A percentile compares a stretch with the other conserved stretches of the same genome.
Conservation (phyloP, 2,113 vertebrate species). For the Psephotus haematonotus region DNA sequence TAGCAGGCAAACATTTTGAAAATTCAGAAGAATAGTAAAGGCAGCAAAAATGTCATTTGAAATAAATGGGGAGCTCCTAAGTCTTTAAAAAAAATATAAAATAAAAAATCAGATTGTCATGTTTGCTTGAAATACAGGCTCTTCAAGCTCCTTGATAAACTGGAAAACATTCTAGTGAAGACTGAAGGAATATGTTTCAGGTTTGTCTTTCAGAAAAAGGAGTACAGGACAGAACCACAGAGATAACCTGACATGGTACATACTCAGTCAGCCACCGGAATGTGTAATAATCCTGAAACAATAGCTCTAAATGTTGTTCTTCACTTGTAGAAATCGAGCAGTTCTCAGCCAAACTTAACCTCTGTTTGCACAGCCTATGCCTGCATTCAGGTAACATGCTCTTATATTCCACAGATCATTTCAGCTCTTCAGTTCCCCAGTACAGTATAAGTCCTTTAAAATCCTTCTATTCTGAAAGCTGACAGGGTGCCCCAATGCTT, state of each 20-base stretch:
- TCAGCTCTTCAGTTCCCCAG: neutral
- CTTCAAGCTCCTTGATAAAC: neutral
- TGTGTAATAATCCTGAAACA: neutral
- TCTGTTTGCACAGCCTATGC: neutral
- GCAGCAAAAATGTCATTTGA: conserved; percentile 43
- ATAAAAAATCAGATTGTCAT: neutral
- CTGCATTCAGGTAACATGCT: neutral
- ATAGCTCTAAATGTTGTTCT: neutral
- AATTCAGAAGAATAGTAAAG: neutral
- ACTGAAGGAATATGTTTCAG: neutral
- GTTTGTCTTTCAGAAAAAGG: neutral
- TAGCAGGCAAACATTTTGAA: neutral
- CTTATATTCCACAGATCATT: neutral
- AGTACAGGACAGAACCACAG: neutral
- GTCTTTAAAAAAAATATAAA: neutral
- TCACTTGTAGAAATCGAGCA: neutral
- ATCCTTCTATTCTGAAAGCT: neutral
- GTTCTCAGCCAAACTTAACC: neutral
- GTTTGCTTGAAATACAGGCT: neutral
- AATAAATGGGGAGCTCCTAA: neutral
- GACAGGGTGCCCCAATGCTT: neutral
- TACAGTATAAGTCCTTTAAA: neutral
- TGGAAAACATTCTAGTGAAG: neutral
- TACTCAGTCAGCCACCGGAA: neutral
- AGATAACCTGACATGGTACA: neutral